These are phyloP conservation scores for Chromobotia macracanthus DNA, from an alignment of 2,797 vertebrate species.

Conservation along the genomic window DNA sequence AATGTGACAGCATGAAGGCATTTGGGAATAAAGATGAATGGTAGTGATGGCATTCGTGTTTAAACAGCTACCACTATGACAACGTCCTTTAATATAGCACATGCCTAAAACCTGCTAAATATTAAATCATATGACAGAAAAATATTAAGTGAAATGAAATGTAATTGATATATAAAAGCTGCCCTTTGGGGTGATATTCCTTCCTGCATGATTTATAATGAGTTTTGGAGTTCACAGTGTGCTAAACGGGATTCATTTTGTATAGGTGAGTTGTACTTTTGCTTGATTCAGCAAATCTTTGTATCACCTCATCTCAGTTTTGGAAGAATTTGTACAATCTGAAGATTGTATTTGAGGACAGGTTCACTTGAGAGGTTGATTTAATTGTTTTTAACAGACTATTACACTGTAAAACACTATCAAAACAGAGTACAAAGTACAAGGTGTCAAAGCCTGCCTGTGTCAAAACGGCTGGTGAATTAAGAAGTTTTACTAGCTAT, in stretches of 20 bases:
- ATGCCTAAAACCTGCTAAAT: neutral
- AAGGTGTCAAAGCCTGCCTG: too few relatives aligned
- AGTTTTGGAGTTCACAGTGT: neutral
- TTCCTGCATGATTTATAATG: conserved; percentile 35
- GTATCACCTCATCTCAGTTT: neutral
- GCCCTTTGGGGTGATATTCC: conserved; percentile 41
- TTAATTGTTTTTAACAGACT: neutral
- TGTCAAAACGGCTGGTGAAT: too few relatives aligned
- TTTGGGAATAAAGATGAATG: conserved; percentile 50
- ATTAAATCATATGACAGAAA: neutral
- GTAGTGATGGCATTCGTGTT: conserved; percentile 1
- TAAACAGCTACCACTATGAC: conserved; percentile 38
- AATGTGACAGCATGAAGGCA: conserved; percentile 54
- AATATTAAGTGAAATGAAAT: conserved; percentile 31
- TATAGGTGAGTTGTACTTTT: neutral
- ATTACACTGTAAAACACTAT: too few relatives aligned
- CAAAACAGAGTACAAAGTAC: too few relatives aligned
- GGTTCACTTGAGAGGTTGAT: neutral
- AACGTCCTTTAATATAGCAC: neutral
- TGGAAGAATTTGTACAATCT: neutral
- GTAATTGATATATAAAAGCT: conserved; percentile 62
- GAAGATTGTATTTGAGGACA: neutral
- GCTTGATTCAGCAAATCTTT: conserved; percentile 23
- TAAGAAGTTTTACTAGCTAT: too few relatives aligned
- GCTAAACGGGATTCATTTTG: neutral